Percentiles rank a stretch among this genome's conserved stretches.
These are phyloP conservation scores for Noctuana brunneofusca DNA, from an alignment of 2,888 invertebrate species.

Conservation along the genomic window DNA sequence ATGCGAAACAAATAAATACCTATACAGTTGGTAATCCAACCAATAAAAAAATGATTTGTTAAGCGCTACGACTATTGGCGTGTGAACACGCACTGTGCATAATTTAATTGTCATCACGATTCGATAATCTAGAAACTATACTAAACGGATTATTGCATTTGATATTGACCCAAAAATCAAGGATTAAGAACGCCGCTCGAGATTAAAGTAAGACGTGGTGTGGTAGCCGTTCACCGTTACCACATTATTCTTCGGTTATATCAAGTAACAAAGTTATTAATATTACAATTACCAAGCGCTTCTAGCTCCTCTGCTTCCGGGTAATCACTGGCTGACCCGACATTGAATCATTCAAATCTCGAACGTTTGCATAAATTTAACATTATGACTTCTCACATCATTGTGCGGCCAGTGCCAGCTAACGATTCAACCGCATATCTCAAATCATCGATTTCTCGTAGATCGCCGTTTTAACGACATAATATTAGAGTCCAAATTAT, in stretches of 20 bases:
- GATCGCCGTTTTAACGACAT: conserved; percentile 37
- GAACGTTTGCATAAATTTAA: conserved; percentile 39
- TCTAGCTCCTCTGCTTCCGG: conserved; percentile 37
- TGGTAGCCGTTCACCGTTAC: conserved; percentile 36
- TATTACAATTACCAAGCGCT: conserved; percentile 35
- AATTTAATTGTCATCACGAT: conserved; percentile 37
- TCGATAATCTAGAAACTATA: conserved; percentile 25
- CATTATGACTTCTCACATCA: conserved; percentile 36
- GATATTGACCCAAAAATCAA: conserved; percentile 45
- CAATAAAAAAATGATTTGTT: not conserved
- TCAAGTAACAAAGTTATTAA: conserved; percentile 38
- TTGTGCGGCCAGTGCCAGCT: conserved; percentile 39
- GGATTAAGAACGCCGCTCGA: conserved; percentile 40
- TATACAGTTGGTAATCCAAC: not conserved
- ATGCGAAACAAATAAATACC: not conserved
- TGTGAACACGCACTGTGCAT: conserved; percentile 36
- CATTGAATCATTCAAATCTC: conserved; percentile 28
- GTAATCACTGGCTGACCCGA: conserved; percentile 22
- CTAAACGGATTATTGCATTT: conserved; percentile 34
- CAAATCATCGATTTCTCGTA: conserved; percentile 41
- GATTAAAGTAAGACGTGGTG: conserved; percentile 26
- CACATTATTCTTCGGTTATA: conserved; percentile 41
- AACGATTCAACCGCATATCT: conserved; percentile 41
- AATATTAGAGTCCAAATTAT: conserved; percentile 42
- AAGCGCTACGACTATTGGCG: conserved; percentile 33